These are phyloP conservation scores for Garra rufa DNA, from an alignment of 2,113 vertebrate genomes.

Conservation along the genomic window DNA sequence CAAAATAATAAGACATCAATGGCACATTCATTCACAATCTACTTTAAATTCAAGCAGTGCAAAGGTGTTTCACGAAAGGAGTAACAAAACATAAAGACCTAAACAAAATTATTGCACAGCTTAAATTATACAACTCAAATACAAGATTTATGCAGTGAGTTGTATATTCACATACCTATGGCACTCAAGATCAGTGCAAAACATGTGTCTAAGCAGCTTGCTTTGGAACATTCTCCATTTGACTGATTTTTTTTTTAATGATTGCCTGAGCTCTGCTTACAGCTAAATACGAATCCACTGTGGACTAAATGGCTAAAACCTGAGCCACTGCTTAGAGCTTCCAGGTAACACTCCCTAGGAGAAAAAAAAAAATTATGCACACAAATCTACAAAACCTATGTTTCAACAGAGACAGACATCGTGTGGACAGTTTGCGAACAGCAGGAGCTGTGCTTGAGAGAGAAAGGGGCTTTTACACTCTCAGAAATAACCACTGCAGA, in stretches of 20 bases:
- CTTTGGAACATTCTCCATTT: neutral
- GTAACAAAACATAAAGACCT: neutral
- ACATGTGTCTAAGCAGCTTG: constrained; percentile 24
- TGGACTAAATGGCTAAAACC: neutral
- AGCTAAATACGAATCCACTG: neutral
- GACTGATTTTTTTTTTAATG: neutral
- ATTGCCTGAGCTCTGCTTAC: constrained; percentile 55
- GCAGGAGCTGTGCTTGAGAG: neutral
- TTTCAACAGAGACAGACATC: neutral
- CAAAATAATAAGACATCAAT: neutral
- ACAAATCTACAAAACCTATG: neutral
- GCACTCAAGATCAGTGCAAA: constrained; percentile 69
- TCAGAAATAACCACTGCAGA: neutral
- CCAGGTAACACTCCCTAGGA: neutral
- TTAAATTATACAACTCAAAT: constrained; percentile 16
- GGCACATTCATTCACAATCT: neutral
- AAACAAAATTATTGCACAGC: constrained; percentile 40
- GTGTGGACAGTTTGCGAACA: neutral
- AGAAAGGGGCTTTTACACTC: neutral
- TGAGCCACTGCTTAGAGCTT: neutral
- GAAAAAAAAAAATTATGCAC: neutral
- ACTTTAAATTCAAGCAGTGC: neutral
- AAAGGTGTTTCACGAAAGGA: constrained; percentile 14
- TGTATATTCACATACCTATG: constrained; percentile 21
- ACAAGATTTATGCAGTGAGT: neutral